Percentiles rank a stretch among this genome's conserved stretches.
Conservation (phyloP, 64 coral and sea anemone species). For the Stichodactyla mertensii region DNA sequence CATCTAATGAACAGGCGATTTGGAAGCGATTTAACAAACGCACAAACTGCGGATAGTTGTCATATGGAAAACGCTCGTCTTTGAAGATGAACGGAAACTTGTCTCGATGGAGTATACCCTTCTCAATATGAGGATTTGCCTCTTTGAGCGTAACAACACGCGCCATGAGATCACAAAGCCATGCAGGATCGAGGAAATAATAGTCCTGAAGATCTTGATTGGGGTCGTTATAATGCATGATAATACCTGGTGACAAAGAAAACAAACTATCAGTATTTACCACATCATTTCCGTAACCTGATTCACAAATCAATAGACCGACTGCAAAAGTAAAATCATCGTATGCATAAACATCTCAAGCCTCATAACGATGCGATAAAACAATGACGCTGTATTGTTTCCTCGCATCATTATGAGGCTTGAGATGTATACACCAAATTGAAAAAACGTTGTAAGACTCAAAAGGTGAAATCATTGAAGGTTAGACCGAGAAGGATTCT, state of each 20-base stretch:
- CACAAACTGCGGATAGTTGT: slow-evolving; percentile 74
- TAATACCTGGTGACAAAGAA: slow-evolving; percentile 42
- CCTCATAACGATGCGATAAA: too few relatives aligned
- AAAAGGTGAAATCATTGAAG: too few relatives aligned
- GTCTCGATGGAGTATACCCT: slow-evolving; percentile 56
- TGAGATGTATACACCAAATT: too few relatives aligned
- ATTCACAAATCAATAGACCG: too few relatives aligned
- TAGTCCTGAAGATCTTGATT: slow-evolving; percentile 92
- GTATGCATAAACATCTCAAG: too few relatives aligned
- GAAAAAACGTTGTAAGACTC: too few relatives aligned
- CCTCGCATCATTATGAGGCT: too few relatives aligned
- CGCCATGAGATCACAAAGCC: slow-evolving; percentile 91
- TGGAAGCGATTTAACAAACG: slow-evolving; percentile 92
- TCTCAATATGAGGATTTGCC: slow-evolving; percentile 56
- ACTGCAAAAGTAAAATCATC: too few relatives aligned
- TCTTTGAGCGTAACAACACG: slow-evolving; percentile 61
- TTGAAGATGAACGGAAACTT: slow-evolving; percentile 56
- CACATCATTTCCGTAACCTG: too few relatives aligned
- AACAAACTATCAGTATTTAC: too few relatives aligned
- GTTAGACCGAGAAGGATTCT: too few relatives aligned
- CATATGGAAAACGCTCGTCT: slow-evolving; percentile 57
- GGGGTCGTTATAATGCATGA: slow-evolving; percentile 94
- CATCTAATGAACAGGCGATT: slow-evolving; percentile 81
- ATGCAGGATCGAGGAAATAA: slow-evolving; percentile 90
- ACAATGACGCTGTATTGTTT: too few relatives aligned